Percentiles rank a stretch among this genome's conserved stretches.
Conservation (phyloP, 2,797 vertebrate species). For the Trematomus bernacchii region DNA sequence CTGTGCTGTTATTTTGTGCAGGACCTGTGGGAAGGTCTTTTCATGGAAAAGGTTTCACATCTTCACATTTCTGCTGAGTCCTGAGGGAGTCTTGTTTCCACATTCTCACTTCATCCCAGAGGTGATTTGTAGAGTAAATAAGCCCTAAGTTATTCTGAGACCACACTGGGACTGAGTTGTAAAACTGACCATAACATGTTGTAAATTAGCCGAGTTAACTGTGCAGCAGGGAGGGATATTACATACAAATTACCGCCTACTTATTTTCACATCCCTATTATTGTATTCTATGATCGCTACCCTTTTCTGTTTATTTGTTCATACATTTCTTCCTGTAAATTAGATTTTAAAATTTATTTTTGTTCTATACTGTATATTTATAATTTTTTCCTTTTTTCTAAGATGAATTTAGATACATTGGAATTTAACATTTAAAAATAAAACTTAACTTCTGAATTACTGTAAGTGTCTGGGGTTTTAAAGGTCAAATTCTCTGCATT, state of each 20-base stretch:
- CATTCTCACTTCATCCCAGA: conserved; percentile 38
- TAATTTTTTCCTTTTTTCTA: not conserved
- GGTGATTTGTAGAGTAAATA: conserved; percentile 56
- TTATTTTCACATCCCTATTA: not conserved
- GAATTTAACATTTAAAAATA: not conserved
- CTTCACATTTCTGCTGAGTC: conserved; percentile 33
- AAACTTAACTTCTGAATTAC: not conserved
- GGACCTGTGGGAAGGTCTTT: conserved; percentile 34
- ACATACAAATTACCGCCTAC: not conserved
- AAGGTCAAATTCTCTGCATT: not conserved
- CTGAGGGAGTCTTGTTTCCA: conserved; percentile 32
- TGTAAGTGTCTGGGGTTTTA: not conserved
- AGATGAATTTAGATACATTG: not conserved
- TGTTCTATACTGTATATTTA: not conserved
- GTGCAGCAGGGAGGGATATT: not conserved
- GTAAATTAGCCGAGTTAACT: conserved; percentile 38
- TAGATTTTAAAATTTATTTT: not conserved
- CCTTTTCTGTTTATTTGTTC: not conserved
- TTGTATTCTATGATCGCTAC: not conserved
- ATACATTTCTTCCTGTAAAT: not conserved
- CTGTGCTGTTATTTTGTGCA: conserved; percentile 12
- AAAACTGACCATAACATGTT: conserved; percentile 45
- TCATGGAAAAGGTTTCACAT: conserved; percentile 31
- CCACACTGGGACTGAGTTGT: conserved; percentile 21
- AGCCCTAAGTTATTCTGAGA: conserved; percentile 30